Conservation (phyloP, 2,888 invertebrate species). For the Thereva unica region DNA sequence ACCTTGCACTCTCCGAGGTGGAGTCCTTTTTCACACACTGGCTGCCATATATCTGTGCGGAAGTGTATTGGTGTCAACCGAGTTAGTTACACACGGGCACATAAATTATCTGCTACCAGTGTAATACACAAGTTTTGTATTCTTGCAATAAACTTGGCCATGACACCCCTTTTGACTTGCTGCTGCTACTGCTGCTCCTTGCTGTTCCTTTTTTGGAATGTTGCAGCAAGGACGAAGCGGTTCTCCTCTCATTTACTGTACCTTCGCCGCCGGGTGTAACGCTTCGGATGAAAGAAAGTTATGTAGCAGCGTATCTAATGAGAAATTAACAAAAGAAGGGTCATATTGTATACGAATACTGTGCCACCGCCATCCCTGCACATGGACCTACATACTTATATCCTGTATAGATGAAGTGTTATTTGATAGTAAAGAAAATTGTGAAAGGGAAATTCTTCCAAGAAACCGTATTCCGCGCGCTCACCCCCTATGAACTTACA, state of each 20-base stretch:
- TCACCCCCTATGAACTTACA: constrained; percentile 6
- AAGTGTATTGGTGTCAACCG: constrained; percentile 33
- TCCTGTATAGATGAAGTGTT: neutral
- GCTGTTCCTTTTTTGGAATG: constrained; percentile 12
- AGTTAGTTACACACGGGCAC: constrained; percentile 29
- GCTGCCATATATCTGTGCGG: constrained; percentile 9
- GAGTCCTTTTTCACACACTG: constrained; percentile 10
- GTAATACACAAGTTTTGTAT: constrained; percentile 37
- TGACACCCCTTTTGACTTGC: constrained; percentile 39
- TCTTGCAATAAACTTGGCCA: constrained; percentile 39
- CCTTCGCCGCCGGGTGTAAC: neutral
- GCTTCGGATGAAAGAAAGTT: constrained; percentile 28
- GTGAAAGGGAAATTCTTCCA: constrained; percentile 16
- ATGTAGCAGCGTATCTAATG: constrained; percentile 42
- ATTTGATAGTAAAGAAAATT: neutral
- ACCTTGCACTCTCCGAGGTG: constrained; percentile 34
- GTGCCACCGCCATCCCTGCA: neutral
- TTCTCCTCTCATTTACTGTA: constrained; percentile 16
- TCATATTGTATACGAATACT: constrained; percentile 24
- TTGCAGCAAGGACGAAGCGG: constrained; percentile 12
- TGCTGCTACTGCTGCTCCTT: constrained; percentile 29
- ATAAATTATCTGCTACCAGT: constrained; percentile 40
- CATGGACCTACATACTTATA: neutral
- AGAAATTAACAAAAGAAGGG: constrained; percentile 45
- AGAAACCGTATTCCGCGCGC: constrained; percentile 8